Evolutionary conservation across 2,113 vertebrate genomes (phyloP), one percentile per base, ranked within the genome.

Genomic region (Cynoglossus semilaevis): DNA sequence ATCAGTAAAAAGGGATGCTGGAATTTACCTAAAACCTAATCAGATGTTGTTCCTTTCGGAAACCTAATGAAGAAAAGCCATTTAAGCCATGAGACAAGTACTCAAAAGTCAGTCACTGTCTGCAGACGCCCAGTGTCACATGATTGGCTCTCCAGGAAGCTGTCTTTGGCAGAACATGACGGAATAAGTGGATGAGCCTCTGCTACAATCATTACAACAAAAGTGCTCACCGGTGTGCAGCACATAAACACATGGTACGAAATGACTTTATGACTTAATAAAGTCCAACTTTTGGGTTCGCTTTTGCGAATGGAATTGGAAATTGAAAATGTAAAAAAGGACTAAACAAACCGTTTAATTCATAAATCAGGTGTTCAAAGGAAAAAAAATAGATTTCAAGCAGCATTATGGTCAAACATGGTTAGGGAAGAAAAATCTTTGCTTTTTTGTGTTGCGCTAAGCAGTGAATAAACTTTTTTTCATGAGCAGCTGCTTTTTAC

Each of bases 131-230:
- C 38, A 0, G 0, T 10, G 61, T 74, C 71, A 66, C 53, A 5
- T 37, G 50, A 35, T 35, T 13, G 56, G 50, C 60, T 45, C 42
- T 19, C 22, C 65, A 73, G 69, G 65, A 79, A 70, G 69, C 69
- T 61, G 54, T 44, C 47, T 51, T 64, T 79, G 76, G 76, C 80
- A 61, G 55, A 61, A 42, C 44, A 1, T 8, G 69, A 58, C 64
- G 62, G 69, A 79, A 67, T 36, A 64, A 60, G 36, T 19, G 11
- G 8, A 75, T 62, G n/a, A 36, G 58, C 62, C 47, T 29, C 65
- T 76, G 72, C 61, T 78, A 64, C 54, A 57, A 14, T 45, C 56
- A 59, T 73, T 70, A 63, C 61, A 73, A 70, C 22, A 57, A 15
- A 52, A 16, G 29, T 15, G 41, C 42, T 15, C n/a, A 52, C 48